Percentiles rank a stretch among this genome's conserved stretches.
Evolutionary conservation across 2,797 vertebrate species (phyloP).

Genomic region (Melanogrammus aeglefinus): DNA sequence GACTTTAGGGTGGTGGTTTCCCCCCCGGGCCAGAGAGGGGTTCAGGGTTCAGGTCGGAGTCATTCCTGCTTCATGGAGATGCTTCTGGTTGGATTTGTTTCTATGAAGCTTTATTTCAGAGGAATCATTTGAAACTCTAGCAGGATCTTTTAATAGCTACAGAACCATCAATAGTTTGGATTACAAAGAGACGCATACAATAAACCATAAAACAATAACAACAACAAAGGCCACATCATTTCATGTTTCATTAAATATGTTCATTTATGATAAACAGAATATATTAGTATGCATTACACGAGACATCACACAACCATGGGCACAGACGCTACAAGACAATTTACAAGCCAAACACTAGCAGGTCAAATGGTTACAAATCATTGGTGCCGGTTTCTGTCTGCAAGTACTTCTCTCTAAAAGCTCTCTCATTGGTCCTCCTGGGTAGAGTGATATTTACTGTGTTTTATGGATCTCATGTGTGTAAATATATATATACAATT

Average conservation of each 20-base stretch:
- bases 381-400: conserved; percentile 39
- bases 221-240: conserved; percentile 91
- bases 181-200: conserved; percentile 64
- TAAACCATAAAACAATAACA: conserved; percentile 67
- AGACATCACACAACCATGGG: conserved; percentile 85
- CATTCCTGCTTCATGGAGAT: not conserved
- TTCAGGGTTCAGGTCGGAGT: no score
- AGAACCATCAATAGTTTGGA: conserved; percentile 73
- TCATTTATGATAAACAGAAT: conserved; percentile 99
- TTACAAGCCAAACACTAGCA: conserved; percentile 76
- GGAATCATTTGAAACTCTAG: conserved; percentile 85
- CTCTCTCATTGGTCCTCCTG: conserved; percentile 6
- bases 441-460: not conserved
- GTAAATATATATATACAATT: conserved; percentile 17
- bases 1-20: no score
- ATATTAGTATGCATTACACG: conserved; percentile 99
- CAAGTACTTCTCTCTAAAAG: conserved; percentile 54
- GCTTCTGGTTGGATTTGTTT: conserved; percentile 26
- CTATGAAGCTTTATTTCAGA: conserved; percentile 86
- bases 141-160: conserved; percentile 79
- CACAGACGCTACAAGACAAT: conserved; percentile 87
- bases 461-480: conserved; percentile 13
- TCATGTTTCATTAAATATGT: conserved; percentile 99
- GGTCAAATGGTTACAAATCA: conserved; percentile 47
- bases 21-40: not conserved